Conservation (phyloP, 2,888 invertebrate genomes). For the Kryphioiulus occultus region DNA sequence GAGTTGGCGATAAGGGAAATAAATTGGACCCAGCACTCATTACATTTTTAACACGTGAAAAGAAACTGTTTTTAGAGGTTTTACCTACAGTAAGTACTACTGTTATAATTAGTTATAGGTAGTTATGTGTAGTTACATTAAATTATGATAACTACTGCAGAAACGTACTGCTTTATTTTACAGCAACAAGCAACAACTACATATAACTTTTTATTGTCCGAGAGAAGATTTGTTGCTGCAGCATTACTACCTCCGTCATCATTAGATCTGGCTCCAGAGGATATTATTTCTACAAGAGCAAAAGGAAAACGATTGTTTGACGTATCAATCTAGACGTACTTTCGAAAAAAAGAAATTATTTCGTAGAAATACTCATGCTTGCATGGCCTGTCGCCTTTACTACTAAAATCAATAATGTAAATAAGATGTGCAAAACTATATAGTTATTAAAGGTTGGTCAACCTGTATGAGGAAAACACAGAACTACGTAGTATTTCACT, state of each 20-base stretch:
- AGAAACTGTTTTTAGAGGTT: conserved; percentile 76
- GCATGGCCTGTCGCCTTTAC: background rate
- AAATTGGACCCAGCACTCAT: conserved; percentile 61
- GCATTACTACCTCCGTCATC: conserved; percentile 66
- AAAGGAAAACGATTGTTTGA: conserved; percentile 38
- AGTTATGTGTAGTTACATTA: too few species aligned
- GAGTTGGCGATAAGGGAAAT: conserved; percentile 71
- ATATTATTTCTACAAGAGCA: conserved; percentile 39
- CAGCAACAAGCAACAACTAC: conserved; percentile 83
- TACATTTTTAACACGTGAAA: conserved; percentile 63
- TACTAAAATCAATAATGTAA: background rate
- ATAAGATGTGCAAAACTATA: background rate
- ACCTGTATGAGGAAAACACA: too few species aligned
- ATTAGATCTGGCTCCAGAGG: conserved; percentile 55
- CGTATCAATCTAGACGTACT: background rate
- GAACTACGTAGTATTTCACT: too few species aligned
- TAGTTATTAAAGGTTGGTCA: too few species aligned
- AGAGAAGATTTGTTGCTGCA: conserved; percentile 73
- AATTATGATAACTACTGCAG: background rate
- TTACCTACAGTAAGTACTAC: conserved; percentile 69
- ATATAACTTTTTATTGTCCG: conserved; percentile 89
- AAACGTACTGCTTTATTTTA: conserved; percentile 53
- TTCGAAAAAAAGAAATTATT: background rate
- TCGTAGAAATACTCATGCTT: background rate
- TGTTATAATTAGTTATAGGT: conserved; percentile 21